A percentile compares a stretch with the other conserved stretches of the same genome.
Evolutionary conservation across 2,888 invertebrate genomes (phyloP).

Genomic region (Thereva nobilitata): DNA sequence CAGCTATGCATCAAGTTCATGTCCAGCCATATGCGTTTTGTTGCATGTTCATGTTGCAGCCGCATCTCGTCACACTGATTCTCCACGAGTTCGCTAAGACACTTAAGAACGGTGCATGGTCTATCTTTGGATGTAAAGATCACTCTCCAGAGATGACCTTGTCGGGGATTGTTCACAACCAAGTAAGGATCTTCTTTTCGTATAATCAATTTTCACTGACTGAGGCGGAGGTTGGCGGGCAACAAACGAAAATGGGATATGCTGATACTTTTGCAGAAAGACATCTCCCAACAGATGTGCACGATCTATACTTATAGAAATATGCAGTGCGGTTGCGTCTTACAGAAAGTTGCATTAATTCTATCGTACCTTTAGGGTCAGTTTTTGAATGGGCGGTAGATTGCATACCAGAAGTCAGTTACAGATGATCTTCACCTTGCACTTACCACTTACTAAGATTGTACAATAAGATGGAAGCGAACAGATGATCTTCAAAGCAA

Average conservation of each 20-base stretch:
- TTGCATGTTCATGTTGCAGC: background rate
- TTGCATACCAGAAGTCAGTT: constrained; percentile 20
- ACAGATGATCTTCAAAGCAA: too few species aligned
- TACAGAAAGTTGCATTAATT: too few species aligned
- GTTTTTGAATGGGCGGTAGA: background rate
- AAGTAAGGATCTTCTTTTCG: constrained; percentile 21
- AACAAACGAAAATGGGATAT: background rate
- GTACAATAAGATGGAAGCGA: too few species aligned
- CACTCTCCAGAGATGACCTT: constrained; percentile 14
- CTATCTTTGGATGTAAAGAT: constrained; percentile 7
- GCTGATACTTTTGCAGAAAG: too few species aligned
- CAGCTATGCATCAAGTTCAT: too few species aligned
- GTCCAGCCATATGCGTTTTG: too few species aligned
- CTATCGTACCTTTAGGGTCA: constrained; percentile 4
- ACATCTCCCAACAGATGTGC: too few species aligned
- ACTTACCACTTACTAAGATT: constrained; percentile 2
- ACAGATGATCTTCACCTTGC: constrained; percentile 31
- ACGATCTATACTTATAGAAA: too few species aligned
- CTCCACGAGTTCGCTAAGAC: background rate
- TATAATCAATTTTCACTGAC: constrained; percentile 24
- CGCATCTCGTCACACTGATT: constrained; percentile 15
- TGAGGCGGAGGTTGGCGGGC: constrained; percentile 4
- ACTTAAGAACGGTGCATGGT: background rate
- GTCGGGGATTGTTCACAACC: constrained; percentile 26
- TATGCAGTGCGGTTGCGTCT: too few species aligned